Evolutionary conservation across 2,888 invertebrate genomes (phyloP).

Genomic region (Hofmannophila pseudospretella): DNA sequence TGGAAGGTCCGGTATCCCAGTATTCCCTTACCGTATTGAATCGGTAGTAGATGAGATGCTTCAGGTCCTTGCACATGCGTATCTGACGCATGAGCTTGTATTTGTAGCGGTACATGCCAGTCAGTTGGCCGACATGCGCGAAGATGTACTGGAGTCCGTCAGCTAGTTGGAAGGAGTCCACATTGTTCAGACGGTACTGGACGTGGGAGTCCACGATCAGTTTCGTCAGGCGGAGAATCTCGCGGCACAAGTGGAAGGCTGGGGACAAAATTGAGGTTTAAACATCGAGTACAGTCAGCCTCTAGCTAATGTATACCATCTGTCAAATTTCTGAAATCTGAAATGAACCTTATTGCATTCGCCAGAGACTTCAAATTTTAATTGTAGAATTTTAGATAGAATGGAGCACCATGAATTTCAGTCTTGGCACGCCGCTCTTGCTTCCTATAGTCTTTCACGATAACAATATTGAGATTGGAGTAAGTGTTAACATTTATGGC

Average conservation of each 20-base stretch:
- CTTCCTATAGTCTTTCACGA: no score
- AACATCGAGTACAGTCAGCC: background rate
- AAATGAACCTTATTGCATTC: no score
- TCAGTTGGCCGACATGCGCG: conserved; percentile 99
- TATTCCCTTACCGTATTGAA: conserved; percentile 97
- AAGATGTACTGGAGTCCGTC: conserved; percentile 99
- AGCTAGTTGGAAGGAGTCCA: conserved; percentile 98
- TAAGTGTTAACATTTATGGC: no score
- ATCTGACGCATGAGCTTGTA: conserved; percentile 99
- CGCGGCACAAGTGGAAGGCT: conserved; percentile 99
- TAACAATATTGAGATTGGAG: no score
- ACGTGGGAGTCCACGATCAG: conserved; percentile 99
- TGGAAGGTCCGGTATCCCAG: no score
- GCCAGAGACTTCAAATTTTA: no score
- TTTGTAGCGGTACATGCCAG: conserved; percentile 99
- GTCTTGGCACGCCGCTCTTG: no score
- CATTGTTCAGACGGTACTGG: conserved; percentile 98
- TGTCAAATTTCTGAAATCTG: no score
- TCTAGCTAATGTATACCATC: no score
- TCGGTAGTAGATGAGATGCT: conserved; percentile 99
- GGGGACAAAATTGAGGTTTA: conserved; percentile 11
- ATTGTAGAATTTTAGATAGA: no score
- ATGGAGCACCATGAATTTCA: no score
- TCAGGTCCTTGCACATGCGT: conserved; percentile 99
- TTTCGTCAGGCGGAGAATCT: conserved; percentile 98